These are phyloP conservation scores for Agapornis roseicollis DNA, from an alignment of 2,113 vertebrate species.

Conservation along the genomic window DNA sequence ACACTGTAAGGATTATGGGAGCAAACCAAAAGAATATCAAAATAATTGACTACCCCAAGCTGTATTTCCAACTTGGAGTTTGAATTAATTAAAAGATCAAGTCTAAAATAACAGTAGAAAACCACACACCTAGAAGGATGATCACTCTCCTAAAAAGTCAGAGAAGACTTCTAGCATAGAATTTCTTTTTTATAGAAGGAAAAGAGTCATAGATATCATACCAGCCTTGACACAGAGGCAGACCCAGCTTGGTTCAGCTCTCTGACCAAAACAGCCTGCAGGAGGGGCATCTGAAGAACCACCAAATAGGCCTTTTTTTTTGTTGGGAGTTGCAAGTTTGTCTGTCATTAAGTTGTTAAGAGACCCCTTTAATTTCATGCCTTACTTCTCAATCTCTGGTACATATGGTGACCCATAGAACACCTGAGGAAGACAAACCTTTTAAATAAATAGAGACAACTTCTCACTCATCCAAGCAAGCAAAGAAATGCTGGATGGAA, in stretches of 20 bases:
- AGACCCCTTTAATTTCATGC: neutral
- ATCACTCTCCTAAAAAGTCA: neutral
- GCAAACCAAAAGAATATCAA: neutral
- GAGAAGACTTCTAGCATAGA: neutral
- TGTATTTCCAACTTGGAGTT: neutral
- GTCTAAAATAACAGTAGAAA: neutral
- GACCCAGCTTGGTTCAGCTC: neutral
- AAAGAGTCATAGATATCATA: neutral
- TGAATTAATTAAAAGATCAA: slow-evolving; percentile 12
- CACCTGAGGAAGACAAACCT: neutral
- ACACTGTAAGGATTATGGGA: neutral
- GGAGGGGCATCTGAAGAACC: neutral
- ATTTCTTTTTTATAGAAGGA: neutral
- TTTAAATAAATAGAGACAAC: neutral
- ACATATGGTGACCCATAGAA: neutral
- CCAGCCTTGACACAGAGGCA: neutral
- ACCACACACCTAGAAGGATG: neutral
- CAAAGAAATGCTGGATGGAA: neutral
- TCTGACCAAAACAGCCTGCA: fast-evolving
- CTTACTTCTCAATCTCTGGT: neutral
- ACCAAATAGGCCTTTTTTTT: neutral
- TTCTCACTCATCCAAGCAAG: neutral
- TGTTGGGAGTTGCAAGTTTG: neutral
- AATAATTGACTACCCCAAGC: neutral
- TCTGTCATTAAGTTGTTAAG: neutral